A percentile compares a stretch with the other conserved stretches of the same genome.
Conservation (phyloP, 2,888 invertebrate genomes). For the Odiellus spinosus region DNA sequence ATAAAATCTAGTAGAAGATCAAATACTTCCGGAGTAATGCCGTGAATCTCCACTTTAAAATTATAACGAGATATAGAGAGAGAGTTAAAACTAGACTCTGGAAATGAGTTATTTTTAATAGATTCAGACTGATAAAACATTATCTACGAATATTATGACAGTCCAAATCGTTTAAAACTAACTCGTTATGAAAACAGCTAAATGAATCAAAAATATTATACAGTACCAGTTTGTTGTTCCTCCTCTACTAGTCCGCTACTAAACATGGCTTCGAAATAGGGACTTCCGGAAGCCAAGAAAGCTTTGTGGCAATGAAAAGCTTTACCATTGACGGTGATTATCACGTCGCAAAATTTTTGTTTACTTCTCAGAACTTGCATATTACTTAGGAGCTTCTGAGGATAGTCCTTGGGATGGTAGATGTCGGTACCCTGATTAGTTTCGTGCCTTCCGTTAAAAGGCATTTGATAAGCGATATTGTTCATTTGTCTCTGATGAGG, state of each 20-base stretch:
- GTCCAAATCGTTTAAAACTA: too few species aligned
- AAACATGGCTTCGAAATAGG: slow-evolving; percentile 52
- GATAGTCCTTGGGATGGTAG: background rate
- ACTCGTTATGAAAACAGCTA: too few species aligned
- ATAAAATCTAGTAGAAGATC: slow-evolving; percentile 67
- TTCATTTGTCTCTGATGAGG: too few species aligned
- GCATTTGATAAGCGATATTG: too few species aligned
- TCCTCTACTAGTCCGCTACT: slow-evolving; percentile 9
- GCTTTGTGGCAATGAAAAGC: slow-evolving; percentile 62
- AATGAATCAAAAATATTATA: too few species aligned
- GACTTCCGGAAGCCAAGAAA: slow-evolving; percentile 73
- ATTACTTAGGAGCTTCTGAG: slow-evolving; percentile 32
- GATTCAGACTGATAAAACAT: too few species aligned
- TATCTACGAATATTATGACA: too few species aligned
- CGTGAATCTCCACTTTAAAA: slow-evolving; percentile 9
- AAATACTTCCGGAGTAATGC: slow-evolving; percentile 43
- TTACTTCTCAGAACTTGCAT: slow-evolving; percentile 50
- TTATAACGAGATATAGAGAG: too few species aligned
- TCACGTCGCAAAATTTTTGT: slow-evolving; percentile 56
- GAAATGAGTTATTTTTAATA: too few species aligned
- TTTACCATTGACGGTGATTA: slow-evolving; percentile 55
- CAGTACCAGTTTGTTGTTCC: slow-evolving; percentile 2
- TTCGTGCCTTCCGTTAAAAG: too few species aligned
- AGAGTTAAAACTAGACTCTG: too few species aligned
- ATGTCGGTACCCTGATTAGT: too few species aligned